phyloP scores from a whole-genome alignment of 2,113 vertebrate species.

The Vombatus ursinus region DNA sequence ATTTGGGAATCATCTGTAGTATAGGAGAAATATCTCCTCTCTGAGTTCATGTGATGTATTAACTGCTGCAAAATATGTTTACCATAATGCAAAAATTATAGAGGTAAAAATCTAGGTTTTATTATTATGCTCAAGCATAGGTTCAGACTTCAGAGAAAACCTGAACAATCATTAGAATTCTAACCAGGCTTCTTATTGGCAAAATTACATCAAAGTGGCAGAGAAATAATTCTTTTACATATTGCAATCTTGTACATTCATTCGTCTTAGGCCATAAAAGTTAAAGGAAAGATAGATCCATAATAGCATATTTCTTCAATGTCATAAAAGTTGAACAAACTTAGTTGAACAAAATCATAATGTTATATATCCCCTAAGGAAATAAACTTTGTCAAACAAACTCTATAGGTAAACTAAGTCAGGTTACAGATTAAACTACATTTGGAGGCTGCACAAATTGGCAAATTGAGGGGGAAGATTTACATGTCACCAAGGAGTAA shows the following conservation, averaged over 20 bases:
- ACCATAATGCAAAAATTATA: background rate
- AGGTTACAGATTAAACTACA: background rate
- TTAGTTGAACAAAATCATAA: background rate
- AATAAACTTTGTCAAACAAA: background rate
- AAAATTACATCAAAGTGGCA: background rate
- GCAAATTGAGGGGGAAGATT: background rate
- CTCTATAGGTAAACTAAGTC: background rate
- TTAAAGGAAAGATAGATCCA: background rate
- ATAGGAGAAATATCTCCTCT: background rate
- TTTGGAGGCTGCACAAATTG: background rate
- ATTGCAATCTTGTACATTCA: background rate
- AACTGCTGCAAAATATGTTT: background rate
- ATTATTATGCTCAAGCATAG: background rate
- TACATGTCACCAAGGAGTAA: background rate
- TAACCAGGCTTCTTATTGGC: background rate
- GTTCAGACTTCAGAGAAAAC: background rate
- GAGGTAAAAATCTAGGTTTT: background rate
- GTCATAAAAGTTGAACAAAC: background rate
- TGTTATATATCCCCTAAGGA: background rate
- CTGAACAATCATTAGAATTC: background rate
- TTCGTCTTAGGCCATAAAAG: background rate
- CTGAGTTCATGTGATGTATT: background rate
- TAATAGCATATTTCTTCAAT: background rate
- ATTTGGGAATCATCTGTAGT: background rate
- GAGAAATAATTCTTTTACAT: background rate